Base-by-base conservation (phyloP, 2,888 invertebrate species). In the Ormia ochracea region DNA sequence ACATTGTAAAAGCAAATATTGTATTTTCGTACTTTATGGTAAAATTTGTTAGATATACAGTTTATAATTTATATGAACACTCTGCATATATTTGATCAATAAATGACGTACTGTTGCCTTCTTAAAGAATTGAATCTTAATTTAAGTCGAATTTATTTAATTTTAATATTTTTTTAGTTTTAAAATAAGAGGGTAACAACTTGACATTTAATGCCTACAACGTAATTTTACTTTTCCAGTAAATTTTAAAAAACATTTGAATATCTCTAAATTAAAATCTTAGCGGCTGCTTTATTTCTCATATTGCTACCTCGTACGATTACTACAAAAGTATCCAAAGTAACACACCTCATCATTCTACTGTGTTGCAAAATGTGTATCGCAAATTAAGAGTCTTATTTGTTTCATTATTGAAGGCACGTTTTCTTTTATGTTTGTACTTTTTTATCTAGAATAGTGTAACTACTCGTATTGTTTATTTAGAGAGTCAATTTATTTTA, bases 271-370 rank as follows among this genome's bases (percentile, higher is more conserved):
- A 70, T 58, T 58, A 45, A 59, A 48, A 33, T 65, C 48, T 21
- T 7, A 48, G 17, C 73, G 65, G 48, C 14, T 65, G 73, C 3
- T 21, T 7, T n/a, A 10, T 10, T 70, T 52, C 59, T 17, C 70
- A 59, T 59, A n/a, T 19, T 41, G 17, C 19, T 38, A 9, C 19
- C 2, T 52, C 38, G 17, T 36, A 21, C 4, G 36, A 14, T 17
- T 36, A 33, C 5, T 36, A 12, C 2, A 21, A 28, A 38, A 38
- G 1, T n/a, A 33, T 45, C 28, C 6, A 1, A 3, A 43, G 1
- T 14, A 23, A 26, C 14, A 1, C 9, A n/a, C 2, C n/a, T 4
- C n/a, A n/a, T n/a, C n/a, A 19, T 58, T 17, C 28, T 36, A 43
- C 56, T 48, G 14, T 33, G 14, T n/a, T n/a, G n/a, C n/a, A n/a